Conservation (phyloP, 2,113 vertebrate species). For the Gambusia holbrooki region DNA sequence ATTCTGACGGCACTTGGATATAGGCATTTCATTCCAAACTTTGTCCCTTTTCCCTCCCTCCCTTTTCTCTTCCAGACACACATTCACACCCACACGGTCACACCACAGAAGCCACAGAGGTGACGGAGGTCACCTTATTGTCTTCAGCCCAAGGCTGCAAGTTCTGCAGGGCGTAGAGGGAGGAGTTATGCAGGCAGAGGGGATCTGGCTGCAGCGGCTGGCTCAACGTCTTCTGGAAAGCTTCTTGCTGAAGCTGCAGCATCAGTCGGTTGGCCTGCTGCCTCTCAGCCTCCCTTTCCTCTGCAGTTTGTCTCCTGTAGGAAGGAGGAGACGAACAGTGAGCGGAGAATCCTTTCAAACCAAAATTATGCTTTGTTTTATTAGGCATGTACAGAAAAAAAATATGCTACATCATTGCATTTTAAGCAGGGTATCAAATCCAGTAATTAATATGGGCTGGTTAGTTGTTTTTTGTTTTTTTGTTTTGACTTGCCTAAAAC, state of each 20-base stretch:
- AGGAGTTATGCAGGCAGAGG: slow-evolving; percentile 97
- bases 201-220: slow-evolving; percentile 93
- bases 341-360: neutral
- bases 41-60: slow-evolving; percentile 15
- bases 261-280: slow-evolving; percentile 96
- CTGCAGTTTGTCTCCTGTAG: slow-evolving; percentile 93
- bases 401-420: neutral
- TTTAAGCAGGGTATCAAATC: neutral
- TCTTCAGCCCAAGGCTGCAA: slow-evolving; percentile 98
- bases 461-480: no score
- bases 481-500: no score
- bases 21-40: slow-evolving; percentile 18
- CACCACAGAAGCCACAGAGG: slow-evolving; percentile 90
- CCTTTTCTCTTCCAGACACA: neutral
- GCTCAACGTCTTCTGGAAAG: slow-evolving; percentile 92
- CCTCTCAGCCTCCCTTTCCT: slow-evolving; percentile 95
- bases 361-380: neutral
- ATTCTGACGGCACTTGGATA: slow-evolving; percentile 25
- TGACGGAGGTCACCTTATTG: slow-evolving; percentile 94
- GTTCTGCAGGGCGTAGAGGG: slow-evolving; percentile 96
- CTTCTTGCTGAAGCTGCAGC: slow-evolving; percentile 97
- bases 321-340: neutral
- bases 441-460: neutral
- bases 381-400: neutral
- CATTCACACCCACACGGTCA: slow-evolving; percentile 69